Percentiles rank a stretch among this genome's conserved stretches.
These are phyloP conservation scores for Onychomys leucogaster DNA, from an alignment of 2,797 vertebrate genomes.

Conservation along the genomic window DNA sequence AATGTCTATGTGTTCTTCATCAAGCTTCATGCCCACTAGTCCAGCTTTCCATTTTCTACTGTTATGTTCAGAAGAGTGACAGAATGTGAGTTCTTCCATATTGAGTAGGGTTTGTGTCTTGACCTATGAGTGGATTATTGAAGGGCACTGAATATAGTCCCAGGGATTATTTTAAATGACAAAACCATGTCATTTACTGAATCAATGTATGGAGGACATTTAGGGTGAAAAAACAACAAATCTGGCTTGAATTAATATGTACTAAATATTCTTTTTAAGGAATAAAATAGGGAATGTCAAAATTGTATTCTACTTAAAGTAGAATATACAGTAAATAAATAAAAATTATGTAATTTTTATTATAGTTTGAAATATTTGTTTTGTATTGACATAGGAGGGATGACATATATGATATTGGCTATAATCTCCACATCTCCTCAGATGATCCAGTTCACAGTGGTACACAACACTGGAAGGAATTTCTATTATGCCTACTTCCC, in stretches of 20 bases:
- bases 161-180: constrained; percentile 47
- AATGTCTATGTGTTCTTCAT: background rate
- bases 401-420: background rate
- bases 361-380: constrained; percentile 37
- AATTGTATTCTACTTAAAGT: background rate
- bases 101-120: background rate
- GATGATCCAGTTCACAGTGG: background rate
- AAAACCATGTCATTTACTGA: constrained; percentile 40
- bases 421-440: background rate
- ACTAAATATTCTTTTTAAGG: constrained; percentile 22
- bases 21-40: background rate
- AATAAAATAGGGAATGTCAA: constrained; percentile 30
- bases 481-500: background rate
- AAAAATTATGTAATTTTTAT: background rate
- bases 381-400: background rate
- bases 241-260: constrained; percentile 46
- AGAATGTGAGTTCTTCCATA: background rate
- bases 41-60: background rate
- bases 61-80: constrained; percentile 27
- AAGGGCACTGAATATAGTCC: constrained; percentile 20
- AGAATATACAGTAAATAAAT: background rate
- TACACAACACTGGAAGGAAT: background rate
- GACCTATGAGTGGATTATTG: background rate
- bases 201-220: constrained; percentile 44
- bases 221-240: background rate